Base-by-base conservation (phyloP, 2,113 vertebrate genomes). In the Antechinus stuartii region DNA sequence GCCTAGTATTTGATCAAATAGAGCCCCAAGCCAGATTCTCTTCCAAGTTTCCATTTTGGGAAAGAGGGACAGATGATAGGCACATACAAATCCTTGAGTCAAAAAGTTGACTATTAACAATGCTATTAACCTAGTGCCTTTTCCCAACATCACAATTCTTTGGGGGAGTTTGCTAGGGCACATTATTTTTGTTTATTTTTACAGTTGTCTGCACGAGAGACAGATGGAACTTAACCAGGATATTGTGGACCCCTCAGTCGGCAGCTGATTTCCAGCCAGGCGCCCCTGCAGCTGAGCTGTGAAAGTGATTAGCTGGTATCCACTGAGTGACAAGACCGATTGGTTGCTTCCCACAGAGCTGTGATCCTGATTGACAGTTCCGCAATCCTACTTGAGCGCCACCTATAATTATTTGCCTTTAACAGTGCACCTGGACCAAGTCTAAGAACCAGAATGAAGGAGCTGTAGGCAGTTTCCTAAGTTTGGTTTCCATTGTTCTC, bases 311-410 rank as follows among this genome's bases (percentile, higher is more conserved):
- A 90, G 91, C 54, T 93, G 84, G 19, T 95, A 61, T 56, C 89
- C 57, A 92, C 30, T 52, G 92, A 92, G 90, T 46, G 47, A 27
- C 61, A 46, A 90, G 47, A 93, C 76, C 52, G 25, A 93, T 0
- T 94, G 92, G 50, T n/a, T 91, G 53, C 61, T 94, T 95, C 94
- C 93, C 35, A 92, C 76, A 47, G 68, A 95, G 96, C 68, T 89
- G 35, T 9, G 3, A 97, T 55, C 53, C 89, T 94, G 94, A 96
- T 0, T 68, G 92, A 61, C 92, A 96, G 35, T 55, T 95, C 47
- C 22, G 0, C 0, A 26, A 6, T 90, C 84, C 84, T 53, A 92
- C 35, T 54, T 0, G 46, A 94, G 0, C 0, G 0, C 23, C 47
- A 56, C 54, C 90, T 93, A 52, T 53, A 89, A 96, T 94, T 96